Conservation (phyloP, 2,888 invertebrate species). For the Aleiodes testaceus region DNA sequence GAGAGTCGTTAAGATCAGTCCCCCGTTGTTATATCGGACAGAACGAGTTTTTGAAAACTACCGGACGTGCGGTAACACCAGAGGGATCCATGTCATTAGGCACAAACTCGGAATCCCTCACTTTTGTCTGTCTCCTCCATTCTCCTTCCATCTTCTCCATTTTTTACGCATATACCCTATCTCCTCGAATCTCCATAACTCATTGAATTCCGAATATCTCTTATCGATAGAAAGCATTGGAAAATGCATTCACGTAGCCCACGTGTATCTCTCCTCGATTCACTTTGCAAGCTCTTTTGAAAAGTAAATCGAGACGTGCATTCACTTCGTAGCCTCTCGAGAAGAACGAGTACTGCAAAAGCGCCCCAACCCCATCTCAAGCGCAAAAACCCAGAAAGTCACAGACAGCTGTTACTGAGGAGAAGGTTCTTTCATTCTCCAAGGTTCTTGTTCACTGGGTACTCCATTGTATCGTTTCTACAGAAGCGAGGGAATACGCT, state of each 20-base stretch:
- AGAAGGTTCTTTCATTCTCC: conserved; percentile 36
- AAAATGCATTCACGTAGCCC: conserved; percentile 9
- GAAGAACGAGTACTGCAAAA: conserved; percentile 1
- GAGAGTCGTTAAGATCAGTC: conserved; percentile 63
- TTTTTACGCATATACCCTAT: too few relatives aligned
- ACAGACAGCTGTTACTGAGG: conserved; percentile 38
- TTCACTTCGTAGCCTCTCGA: conserved; percentile 16
- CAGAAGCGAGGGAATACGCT: conserved; percentile 19
- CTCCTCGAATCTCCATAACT: too few relatives aligned
- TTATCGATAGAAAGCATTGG: not conserved
- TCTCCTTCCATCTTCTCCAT: not conserved
- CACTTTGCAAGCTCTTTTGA: conserved; percentile 11
- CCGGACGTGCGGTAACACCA: conserved; percentile 51
- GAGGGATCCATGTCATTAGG: conserved; percentile 57
- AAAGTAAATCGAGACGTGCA: conserved; percentile 17
- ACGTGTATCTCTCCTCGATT: conserved; percentile 12
- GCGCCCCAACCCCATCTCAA: conserved; percentile 25
- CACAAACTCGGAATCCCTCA: too few relatives aligned
- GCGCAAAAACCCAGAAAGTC: conserved; percentile 43
- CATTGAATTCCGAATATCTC: too few relatives aligned
- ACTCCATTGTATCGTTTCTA: conserved; percentile 30
- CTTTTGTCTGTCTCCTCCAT: too few relatives aligned
- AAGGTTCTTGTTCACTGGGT: conserved; percentile 35
- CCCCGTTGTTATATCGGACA: conserved; percentile 60
- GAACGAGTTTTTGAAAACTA: conserved; percentile 64